These are phyloP conservation scores for Neosilurus hyrtlii DNA, from an alignment of 2,797 vertebrate species.

Conservation along the genomic window DNA sequence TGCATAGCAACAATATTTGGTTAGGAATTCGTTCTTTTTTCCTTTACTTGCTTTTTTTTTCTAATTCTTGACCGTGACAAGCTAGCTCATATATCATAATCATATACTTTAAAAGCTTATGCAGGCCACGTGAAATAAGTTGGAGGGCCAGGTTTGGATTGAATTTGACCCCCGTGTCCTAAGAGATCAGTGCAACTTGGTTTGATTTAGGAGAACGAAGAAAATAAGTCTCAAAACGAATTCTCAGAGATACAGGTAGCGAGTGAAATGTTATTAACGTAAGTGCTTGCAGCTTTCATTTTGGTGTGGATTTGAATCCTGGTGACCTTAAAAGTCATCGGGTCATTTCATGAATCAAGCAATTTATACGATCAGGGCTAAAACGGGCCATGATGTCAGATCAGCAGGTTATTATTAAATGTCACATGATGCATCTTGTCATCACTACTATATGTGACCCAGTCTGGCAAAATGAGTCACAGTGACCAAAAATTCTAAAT, in stretches of 20 bases:
- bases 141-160: too few species aligned
- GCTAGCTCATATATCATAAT: too few species aligned
- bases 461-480: too few species aligned
- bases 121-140: too few species aligned
- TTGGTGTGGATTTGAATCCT: not conserved
- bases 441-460: not conserved
- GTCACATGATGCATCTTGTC: not conserved
- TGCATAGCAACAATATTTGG: too few species aligned
- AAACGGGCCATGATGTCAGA: not conserved
- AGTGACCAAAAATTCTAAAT: too few species aligned
- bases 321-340: too few species aligned
- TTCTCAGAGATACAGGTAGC: not conserved
- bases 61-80: too few species aligned
- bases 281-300: not conserved
- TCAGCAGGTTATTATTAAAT: conserved; percentile 9
- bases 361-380: not conserved
- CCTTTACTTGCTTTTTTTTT: too few species aligned
- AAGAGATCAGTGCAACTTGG: not conserved
- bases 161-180: not conserved
- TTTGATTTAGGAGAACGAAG: not conserved
- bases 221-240: too few species aligned
- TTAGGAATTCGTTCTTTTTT: too few species aligned
- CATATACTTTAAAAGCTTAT: too few species aligned
- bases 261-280: not conserved
- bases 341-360: not conserved